phyloP scores from a whole-genome alignment of 2,888 invertebrate genomes.

The Hedychridium roseum region DNA sequence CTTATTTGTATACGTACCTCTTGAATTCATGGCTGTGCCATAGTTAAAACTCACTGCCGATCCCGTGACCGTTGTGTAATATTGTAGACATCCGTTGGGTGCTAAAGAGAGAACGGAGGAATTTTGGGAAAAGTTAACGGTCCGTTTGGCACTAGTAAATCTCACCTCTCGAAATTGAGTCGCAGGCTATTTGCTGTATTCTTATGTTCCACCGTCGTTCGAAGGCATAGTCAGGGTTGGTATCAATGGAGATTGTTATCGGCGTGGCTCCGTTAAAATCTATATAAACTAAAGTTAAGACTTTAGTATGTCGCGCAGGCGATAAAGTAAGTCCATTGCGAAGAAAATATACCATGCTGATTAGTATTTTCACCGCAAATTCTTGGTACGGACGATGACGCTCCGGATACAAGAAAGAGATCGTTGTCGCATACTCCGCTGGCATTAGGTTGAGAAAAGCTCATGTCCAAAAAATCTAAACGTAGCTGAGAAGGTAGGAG shows the following conservation, averaged over 20 bases:
- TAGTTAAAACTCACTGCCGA: conserved; percentile 81
- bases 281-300: conserved; percentile 73
- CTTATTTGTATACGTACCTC: conserved; percentile 38
- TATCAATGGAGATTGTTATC: conserved; percentile 74
- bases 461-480: conserved; percentile 79
- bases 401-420: conserved; percentile 75
- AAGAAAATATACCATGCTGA: conserved; percentile 68
- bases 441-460: conserved; percentile 76
- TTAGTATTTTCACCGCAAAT: conserved; percentile 86
- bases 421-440: conserved; percentile 78
- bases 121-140: no score
- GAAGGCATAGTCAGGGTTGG: conserved; percentile 69
- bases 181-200: conserved; percentile 77
- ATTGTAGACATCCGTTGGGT: conserved; percentile 81
- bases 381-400: conserved; percentile 72
- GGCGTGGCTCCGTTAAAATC: conserved; percentile 75
- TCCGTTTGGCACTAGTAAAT: conserved; percentile 18
- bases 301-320: no score
- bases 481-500: conserved; percentile 72
- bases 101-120: conserved; percentile 70
- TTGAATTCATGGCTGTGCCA: conserved; percentile 70
- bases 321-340: conserved; percentile 10
- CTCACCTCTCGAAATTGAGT: conserved; percentile 75
- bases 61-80: conserved; percentile 71
- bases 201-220: conserved; percentile 79